Evolutionary conservation across 1,140 invertebrate species (phyloP).

Genomic region (Hylaeus anthracinus): DNA sequence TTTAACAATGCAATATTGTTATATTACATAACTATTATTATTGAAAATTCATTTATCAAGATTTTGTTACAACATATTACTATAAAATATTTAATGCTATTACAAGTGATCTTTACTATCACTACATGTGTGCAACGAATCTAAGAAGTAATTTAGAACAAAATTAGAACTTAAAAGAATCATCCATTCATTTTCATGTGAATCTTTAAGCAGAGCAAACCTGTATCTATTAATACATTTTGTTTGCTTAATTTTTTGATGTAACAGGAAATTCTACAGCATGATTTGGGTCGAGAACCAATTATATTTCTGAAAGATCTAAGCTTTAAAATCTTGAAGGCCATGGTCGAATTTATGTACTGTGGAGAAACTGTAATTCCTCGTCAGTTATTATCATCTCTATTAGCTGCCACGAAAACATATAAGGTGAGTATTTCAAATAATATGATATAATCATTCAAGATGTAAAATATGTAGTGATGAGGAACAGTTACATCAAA

Average conservation of each 20-base stretch:
- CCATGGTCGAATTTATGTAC: constrained; percentile 84
- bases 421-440: constrained; percentile 78
- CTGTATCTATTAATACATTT: constrained; percentile 12
- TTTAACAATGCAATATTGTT: background rate
- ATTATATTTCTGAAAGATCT: constrained; percentile 82
- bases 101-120: constrained; percentile 15
- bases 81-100: constrained; percentile 10
- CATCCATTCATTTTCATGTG: background rate
- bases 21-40: background rate
- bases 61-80: background rate
- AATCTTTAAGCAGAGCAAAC: background rate
- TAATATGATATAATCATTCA: background rate
- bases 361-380: constrained; percentile 83
- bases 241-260: constrained; percentile 49
- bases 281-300: constrained; percentile 82
- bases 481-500: background rate
- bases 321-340: constrained; percentile 82
- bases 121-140: background rate
- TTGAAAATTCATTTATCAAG: background rate
- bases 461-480: background rate
- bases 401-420: constrained; percentile 81
- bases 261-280: constrained; percentile 81
- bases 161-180: constrained; percentile 23
- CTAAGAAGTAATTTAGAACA: background rate
- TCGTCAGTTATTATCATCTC: constrained; percentile 79